Evolutionary conservation across 2,113 vertebrate species (phyloP), one percentile per base, ranked within the genome.

Genomic region (Columba janthina): DNA sequence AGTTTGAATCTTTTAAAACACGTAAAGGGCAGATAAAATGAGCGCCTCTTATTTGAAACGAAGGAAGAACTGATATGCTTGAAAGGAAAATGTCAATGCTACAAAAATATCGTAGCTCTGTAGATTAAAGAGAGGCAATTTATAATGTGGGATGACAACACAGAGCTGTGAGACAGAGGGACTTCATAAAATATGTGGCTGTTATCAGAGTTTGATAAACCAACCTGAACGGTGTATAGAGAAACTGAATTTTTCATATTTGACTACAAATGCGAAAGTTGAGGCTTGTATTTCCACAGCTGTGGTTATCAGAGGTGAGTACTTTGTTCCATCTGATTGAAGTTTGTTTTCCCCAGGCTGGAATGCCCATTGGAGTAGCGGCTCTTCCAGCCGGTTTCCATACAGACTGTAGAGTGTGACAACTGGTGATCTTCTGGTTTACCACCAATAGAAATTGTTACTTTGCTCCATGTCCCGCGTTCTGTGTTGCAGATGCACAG

Each of bases 41-140:
- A 96, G 76, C 58, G 85, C 44, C 51, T 79, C 51, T 71, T 62
- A 36, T 48, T 65, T 85, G 78, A 75, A 91, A 91, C 0, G 9
- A 84, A 85, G 40, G 82, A 62, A 81, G 54, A 83, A 77, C 72
- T 67, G 93, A 92, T 93, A 65, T 11, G n/a, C 54, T 83, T 92
- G 89, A 91, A 96, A 95, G 84, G 78, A 91, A 89, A 91, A 83
- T 42, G 67, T 92, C 82, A 86, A 15, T 92, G 84, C 76, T 85
- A 82, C 54, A 40, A 66, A 90, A 93, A 77, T 71, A 57, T 11
- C 60, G 31, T 36, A 60, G 80, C 53, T 28, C 57, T 85, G 50
- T 48, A 66, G 88, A 86, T 32, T 82, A 48, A 44, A 77, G 77
- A 81, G 56, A 66, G 50, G 54, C 81, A 66, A 54, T 95, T 76